Evolutionary conservation across 2,888 invertebrate genomes (phyloP).

Genomic region (Gibbula magus): DNA sequence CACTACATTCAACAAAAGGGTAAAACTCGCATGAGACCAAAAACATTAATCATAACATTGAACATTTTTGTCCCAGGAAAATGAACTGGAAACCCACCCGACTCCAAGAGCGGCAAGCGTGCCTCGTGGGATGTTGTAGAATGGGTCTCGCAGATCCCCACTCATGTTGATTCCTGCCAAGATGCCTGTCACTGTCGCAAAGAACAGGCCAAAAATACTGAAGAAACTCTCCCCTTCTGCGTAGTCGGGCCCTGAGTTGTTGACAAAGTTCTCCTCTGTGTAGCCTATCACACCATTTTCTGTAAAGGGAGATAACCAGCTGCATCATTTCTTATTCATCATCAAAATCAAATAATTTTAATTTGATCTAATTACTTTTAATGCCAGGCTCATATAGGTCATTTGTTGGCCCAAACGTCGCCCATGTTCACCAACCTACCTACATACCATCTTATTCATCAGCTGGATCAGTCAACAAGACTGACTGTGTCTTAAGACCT

Average conservation of each 20-base stretch:
- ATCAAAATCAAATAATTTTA: too few species aligned
- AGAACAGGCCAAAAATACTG: conserved; percentile 96
- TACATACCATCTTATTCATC: too few species aligned
- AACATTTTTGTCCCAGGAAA: too few species aligned
- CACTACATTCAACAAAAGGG: too few species aligned
- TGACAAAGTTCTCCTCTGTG: conserved; percentile 85
- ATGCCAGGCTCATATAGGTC: too few species aligned
- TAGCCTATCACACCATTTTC: conserved; percentile 91
- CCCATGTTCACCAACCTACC: too few species aligned
- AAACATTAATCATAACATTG: too few species aligned
- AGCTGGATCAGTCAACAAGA: too few species aligned
- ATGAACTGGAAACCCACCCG: conserved; percentile 80
- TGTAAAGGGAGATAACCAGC: conserved; percentile 69
- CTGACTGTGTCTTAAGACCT: too few species aligned
- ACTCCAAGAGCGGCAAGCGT: conserved; percentile 93
- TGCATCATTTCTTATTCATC: too few species aligned
- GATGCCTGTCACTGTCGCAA: conserved; percentile 97
- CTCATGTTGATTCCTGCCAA: conserved; percentile 99
- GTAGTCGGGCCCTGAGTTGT: conserved; percentile 89
- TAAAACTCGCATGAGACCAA: background rate
- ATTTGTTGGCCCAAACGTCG: too few species aligned
- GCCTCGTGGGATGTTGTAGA: conserved; percentile 94
- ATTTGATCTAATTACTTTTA: too few species aligned
- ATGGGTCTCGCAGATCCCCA: conserved; percentile 93
- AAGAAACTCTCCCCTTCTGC: conserved; percentile 91